phyloP scores from a whole-genome alignment of 1,140 invertebrate species.

The Listronotus bonariensis region DNA sequence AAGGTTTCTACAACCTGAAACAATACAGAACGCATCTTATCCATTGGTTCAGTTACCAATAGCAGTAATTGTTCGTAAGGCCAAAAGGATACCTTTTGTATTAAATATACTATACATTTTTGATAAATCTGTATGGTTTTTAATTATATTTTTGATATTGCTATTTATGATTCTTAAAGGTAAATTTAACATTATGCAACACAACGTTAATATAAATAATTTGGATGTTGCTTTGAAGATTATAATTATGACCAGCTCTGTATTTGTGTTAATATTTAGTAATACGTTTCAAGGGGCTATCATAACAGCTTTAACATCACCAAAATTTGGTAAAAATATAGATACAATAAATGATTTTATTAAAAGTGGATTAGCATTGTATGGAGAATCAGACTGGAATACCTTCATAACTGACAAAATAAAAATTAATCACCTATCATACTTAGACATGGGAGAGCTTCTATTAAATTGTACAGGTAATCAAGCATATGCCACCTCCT shows the following conservation, averaged over 20 bases:
- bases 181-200: background rate
- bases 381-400: constrained; percentile 20
- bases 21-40: constrained; percentile 6
- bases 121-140: constrained; percentile 15
- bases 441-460: constrained; percentile 3
- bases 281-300: constrained; percentile 21
- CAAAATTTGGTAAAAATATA: constrained; percentile 21
- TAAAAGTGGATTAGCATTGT: background rate
- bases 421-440: background rate
- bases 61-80: constrained; percentile 7
- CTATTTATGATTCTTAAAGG: constrained; percentile 1
- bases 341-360: constrained; percentile 16
- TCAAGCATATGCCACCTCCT: constrained; percentile 4
- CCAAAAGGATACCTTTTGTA: constrained; percentile 5
- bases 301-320: constrained; percentile 20
- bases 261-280: constrained; percentile 11
- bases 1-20: constrained; percentile 1
- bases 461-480: background rate
- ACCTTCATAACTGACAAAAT: constrained; percentile 1
- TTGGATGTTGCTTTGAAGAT: constrained; percentile 1
- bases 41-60: background rate
- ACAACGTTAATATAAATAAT: background rate
- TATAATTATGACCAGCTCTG: background rate
- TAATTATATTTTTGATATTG: constrained; percentile 5
- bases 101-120: constrained; percentile 11